A percentile compares a stretch with the other conserved stretches of the same genome.
phyloP scores from a whole-genome alignment of 2,797 vertebrate genomes.

The Leucoraja ocellata region DNA sequence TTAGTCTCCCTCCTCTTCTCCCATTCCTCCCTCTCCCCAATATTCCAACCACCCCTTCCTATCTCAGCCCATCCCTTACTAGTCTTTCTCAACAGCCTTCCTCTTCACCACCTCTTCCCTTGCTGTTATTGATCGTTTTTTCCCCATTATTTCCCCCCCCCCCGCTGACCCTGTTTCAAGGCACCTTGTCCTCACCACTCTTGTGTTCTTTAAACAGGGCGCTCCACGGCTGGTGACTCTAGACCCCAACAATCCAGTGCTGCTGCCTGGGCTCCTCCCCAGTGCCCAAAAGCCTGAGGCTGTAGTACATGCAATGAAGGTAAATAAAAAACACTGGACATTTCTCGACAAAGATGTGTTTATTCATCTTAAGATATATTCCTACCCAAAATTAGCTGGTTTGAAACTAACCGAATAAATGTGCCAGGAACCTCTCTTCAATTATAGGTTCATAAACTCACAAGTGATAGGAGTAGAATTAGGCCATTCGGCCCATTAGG shows the following conservation, averaged over 20 bases:
- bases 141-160: neutral
- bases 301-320: slow-evolving; percentile 95
- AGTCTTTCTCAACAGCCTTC: neutral
- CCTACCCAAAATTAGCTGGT: slow-evolving; percentile 26
- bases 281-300: slow-evolving; percentile 87
- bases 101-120: neutral
- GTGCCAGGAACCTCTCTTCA: neutral
- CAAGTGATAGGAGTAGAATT: no score
- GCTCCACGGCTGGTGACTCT: slow-evolving; percentile 67
- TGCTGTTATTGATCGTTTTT: no score
- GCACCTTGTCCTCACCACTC: neutral
- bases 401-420: neutral
- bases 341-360: slow-evolving; percentile 44
- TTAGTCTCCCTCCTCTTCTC: no score
- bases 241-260: slow-evolving; percentile 61
- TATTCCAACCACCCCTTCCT: neutral
- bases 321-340: slow-evolving; percentile 56
- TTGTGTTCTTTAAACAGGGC: slow-evolving; percentile 58
- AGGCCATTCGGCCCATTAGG: no score
- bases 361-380: slow-evolving; percentile 27
- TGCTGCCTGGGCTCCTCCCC: slow-evolving; percentile 71
- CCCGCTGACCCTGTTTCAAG: neutral
- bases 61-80: neutral
- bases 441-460: neutral
- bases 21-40: neutral